Evolutionary conservation across 92 coral and sea anemone genomes (phyloP), one percentile per base, ranked within the genome.

Genomic region (Desmophyllum pertusum): DNA sequence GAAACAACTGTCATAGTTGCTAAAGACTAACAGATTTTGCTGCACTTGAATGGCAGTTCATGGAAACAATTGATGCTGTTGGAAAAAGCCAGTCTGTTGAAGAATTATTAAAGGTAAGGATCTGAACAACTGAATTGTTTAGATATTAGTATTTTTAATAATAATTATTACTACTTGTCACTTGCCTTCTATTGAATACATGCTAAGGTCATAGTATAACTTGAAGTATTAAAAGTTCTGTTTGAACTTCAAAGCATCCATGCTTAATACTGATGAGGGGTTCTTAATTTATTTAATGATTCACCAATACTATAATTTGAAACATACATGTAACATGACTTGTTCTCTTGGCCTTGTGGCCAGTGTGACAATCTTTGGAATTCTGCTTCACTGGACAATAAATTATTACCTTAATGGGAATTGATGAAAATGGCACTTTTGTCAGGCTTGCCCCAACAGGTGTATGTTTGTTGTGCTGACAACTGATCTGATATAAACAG

Each of bases 61-160:
- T 96, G 99, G 98, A 96, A 53, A 88, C 94, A 68, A 73, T 92
- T 45, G 98, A 91, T 41, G 86, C 69, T 85, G 92, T 95, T 46
- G 99, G 98, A 10, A 89, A 96, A 75, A 90, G 91, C 48, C 86
- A 90, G 37, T 87, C 91, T 38, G 87, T 75, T 14, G 95, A 92
- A 8, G 90, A 92, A 74, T 91, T 96, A 46, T 41, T 94, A 14
- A 85, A 92, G 96, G 99, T 95, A 70, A 67, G 31, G 29, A 64
- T 30, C 18, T 14, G 13, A 27, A 6, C 11, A 17, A 42, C 48
- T 46, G 29, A 17, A 36, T 36, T 80, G 27, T n/a, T n/a, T n/a
- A n/a, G n/a, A n/a, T n/a, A n/a, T n/a, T n/a, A n/a, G n/a, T n/a
- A n/a, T n/a, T n/a, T n/a, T n/a, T n/a, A n/a, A n/a, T n/a, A n/a